Conservation (phyloP, 2,888 invertebrate genomes). For the Stenolophus ochropezus region DNA sequence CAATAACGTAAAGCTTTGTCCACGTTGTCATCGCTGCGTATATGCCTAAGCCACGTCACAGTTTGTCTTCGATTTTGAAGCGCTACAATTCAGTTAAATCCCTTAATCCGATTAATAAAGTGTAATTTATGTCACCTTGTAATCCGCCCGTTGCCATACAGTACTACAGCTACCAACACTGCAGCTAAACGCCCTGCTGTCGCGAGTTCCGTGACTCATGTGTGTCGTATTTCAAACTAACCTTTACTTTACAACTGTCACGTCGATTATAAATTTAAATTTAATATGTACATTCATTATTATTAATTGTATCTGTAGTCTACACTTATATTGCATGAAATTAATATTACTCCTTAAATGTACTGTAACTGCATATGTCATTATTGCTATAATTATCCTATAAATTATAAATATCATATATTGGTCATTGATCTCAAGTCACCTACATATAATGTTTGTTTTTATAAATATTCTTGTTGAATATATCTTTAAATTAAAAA, state of each 20-base stretch:
- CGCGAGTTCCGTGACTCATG: slow-evolving; percentile 28
- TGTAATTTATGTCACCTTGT: slow-evolving; percentile 59
- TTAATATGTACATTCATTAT: neutral
- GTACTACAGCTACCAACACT: slow-evolving; percentile 12
- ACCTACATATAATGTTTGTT: no score
- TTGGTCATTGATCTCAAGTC: no score
- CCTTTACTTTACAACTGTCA: slow-evolving; percentile 24
- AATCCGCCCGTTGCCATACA: slow-evolving; percentile 43
- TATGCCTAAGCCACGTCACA: slow-evolving; percentile 44
- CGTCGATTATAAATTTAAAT: neutral
- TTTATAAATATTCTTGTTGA: no score
- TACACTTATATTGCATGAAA: neutral
- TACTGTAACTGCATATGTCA: no score
- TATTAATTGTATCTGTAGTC: neutral
- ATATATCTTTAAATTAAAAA: no score
- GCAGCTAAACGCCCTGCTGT: slow-evolving; percentile 5
- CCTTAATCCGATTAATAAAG: slow-evolving; percentile 57
- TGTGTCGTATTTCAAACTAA: slow-evolving; percentile 23
- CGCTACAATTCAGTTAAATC: slow-evolving; percentile 55
- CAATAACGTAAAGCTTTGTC: neutral
- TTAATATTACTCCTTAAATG: neutral
- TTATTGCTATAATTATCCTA: no score
- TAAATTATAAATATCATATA: no score
- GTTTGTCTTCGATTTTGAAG: slow-evolving; percentile 58
- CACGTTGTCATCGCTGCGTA: slow-evolving; percentile 15